phyloP scores from a whole-genome alignment of 2,113 vertebrate species.

The Sinocyclocheilus maitianheensis region DNA sequence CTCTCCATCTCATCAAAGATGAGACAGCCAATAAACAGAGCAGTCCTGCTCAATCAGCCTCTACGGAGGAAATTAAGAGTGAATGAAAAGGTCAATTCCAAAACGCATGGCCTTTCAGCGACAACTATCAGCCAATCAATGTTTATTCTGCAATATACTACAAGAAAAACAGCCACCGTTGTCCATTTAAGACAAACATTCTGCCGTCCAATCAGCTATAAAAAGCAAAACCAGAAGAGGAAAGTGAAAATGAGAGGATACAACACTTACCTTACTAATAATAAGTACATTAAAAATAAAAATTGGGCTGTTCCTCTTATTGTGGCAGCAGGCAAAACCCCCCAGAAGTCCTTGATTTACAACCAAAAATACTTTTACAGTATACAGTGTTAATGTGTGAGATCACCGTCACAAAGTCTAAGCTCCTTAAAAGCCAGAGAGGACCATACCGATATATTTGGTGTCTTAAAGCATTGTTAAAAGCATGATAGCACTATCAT shows the following conservation, averaged over 20 bases:
- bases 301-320: background rate
- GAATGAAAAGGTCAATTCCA: slow-evolving; percentile 43
- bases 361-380: background rate
- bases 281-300: background rate
- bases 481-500: background rate
- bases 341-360: background rate
- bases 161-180: background rate
- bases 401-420: background rate
- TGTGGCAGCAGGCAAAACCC: background rate
- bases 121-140: background rate
- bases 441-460: background rate
- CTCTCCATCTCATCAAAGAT: slow-evolving; percentile 3
- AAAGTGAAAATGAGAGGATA: background rate
- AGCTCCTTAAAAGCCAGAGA: background rate
- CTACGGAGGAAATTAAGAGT: slow-evolving; percentile 5
- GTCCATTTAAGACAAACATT: background rate
- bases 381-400: background rate
- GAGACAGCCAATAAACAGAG: slow-evolving; percentile 26
- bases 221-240: background rate
- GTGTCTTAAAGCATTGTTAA: slow-evolving; percentile 11
- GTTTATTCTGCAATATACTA: background rate
- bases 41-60: slow-evolving; percentile 16
- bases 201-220: background rate
- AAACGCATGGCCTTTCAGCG: slow-evolving; percentile 19
- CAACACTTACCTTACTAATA: background rate